Percentiles rank a stretch among this genome's conserved stretches.
Conservation (phyloP, 2,888 invertebrate genomes). For the Megastigmus dorsalis region DNA sequence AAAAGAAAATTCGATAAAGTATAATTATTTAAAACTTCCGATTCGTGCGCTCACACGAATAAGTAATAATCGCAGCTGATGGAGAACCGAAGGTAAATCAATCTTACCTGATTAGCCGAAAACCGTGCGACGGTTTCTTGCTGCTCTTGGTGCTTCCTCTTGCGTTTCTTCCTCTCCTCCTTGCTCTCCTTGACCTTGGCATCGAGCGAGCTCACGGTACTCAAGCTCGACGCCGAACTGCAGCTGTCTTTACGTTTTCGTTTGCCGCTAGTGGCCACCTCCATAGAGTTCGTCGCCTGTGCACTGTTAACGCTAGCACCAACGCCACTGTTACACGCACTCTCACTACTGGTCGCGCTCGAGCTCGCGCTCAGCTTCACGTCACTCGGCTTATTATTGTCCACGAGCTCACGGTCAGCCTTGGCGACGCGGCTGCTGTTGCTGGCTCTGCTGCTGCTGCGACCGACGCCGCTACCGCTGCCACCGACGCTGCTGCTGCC, state of each 20-base stretch:
- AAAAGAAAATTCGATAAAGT: too few relatives aligned
- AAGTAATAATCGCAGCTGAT: too few relatives aligned
- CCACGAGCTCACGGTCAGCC: constrained; percentile 23
- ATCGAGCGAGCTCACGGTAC: constrained; percentile 67
- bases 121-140: constrained; percentile 64
- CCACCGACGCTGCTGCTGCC: not conserved
- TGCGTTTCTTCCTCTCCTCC: constrained; percentile 65
- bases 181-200: constrained; percentile 69
- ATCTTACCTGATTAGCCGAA: constrained; percentile 68
- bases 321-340: constrained; percentile 3
- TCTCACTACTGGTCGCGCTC: not conserved
- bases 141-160: constrained; percentile 64
- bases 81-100: too few relatives aligned
- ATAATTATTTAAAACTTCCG: too few relatives aligned
- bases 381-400: constrained; percentile 35
- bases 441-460: not conserved
- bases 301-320: not conserved
- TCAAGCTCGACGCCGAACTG: constrained; percentile 68
- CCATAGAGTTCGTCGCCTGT: not conserved
- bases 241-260: constrained; percentile 57
- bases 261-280: constrained; percentile 21
- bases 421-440: constrained; percentile 1
- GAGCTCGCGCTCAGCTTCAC: not conserved
- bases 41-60: too few relatives aligned
- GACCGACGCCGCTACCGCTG: not conserved